phyloP scores from a whole-genome alignment of 2,888 invertebrate genomes.

The Hemaris fuciformis region DNA sequence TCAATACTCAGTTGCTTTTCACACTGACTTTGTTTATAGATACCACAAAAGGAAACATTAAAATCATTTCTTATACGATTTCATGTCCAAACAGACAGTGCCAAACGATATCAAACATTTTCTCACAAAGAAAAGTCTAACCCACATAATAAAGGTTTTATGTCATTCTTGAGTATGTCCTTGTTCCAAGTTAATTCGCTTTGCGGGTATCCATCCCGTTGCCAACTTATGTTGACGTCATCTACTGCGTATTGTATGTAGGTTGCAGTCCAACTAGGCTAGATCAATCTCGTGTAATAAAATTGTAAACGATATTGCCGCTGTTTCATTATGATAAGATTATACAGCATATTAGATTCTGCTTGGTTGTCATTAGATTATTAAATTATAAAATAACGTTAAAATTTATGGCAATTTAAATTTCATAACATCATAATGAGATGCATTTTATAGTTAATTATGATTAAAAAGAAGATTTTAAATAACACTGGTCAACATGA shows the following conservation, averaged over 20 bases:
- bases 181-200: slow-evolving; percentile 43
- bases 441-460: too few relatives aligned
- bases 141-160: slow-evolving; percentile 24
- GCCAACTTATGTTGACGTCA: slow-evolving; percentile 59
- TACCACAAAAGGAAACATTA: not conserved
- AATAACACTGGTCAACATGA: too few relatives aligned
- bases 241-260: slow-evolving; percentile 46
- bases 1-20: not conserved
- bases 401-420: too few relatives aligned
- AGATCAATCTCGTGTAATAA: slow-evolving; percentile 35
- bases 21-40: not conserved
- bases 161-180: slow-evolving; percentile 32
- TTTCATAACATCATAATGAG: too few relatives aligned
- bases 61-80: not conserved
- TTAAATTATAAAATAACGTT: too few relatives aligned
- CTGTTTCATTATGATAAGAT: not conserved
- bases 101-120: slow-evolving; percentile 9
- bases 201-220: slow-evolving; percentile 40
- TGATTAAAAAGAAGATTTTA: too few relatives aligned
- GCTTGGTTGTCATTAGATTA: not conserved
- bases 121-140: slow-evolving; percentile 1
- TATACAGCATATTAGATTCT: not conserved
- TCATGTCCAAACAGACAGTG: not conserved
- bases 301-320: slow-evolving; percentile 7
- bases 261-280: slow-evolving; percentile 27